Base-by-base conservation (phyloP, 2,888 invertebrate species). In the Apotomis betuletana region DNA sequence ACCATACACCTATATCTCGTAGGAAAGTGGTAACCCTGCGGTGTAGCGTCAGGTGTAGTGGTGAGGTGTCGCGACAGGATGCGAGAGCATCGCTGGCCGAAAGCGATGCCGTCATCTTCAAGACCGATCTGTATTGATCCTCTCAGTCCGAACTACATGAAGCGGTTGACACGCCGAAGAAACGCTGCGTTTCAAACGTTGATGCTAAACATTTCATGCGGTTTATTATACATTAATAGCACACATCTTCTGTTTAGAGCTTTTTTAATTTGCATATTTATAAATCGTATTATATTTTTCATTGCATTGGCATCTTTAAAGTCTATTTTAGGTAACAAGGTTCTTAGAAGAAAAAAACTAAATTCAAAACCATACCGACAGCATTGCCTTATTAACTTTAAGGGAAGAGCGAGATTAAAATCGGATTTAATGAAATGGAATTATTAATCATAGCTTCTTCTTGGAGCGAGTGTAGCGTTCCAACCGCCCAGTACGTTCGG, bases 21-120 rank as follows among this genome's bases (percentile, higher is more conserved):
- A 27, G 27, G 27, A 27, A 27, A 27, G 57, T 63, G 57, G 44
- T 15, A 51, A 52, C 71, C 71, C 71, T 71, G 61, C 12, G 57
- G 12, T 41, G 10, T 41, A 13, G 4, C 36, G 27, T 58, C 58
- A 55, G 67, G 61, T 54, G 51, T 12, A 3, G 5, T 58, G 61
- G 54, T 46, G 55, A 59, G 64, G 64, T 52, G 70, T 67, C 59
- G 59, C 59, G 63, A 64, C 57, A 62, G 62, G 62, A 69, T 62
- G 49, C 5, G 5, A 41, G 41, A 41, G 54, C 63, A 54, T 54
- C 46, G 49, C 15, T 44, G 41, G 51, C 60, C 54, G 65, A 70
- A 52, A 10, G 27, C 59, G 72, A 61, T 72, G 67, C 58, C 72
- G 72, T 72, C 72, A 72, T 72, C 71, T 51, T 62, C 68, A 9